These are phyloP conservation scores for Melanophora roralis DNA, from an alignment of 2,888 invertebrate species.

Conservation along the genomic window DNA sequence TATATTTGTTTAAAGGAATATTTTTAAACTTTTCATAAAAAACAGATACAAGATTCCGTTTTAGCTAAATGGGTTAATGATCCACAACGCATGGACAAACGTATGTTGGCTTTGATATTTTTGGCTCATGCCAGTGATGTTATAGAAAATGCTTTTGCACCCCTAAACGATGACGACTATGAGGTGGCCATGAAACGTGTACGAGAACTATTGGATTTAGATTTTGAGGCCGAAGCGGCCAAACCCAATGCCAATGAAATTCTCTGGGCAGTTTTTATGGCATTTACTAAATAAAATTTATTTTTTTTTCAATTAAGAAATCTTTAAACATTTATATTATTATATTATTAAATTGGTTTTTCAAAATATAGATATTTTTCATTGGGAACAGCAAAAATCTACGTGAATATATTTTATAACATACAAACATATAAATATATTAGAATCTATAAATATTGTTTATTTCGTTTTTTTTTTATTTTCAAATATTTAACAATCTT, in stretches of 20 bases:
- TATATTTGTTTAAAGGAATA: no score
- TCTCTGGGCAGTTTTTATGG: constrained; percentile 99
- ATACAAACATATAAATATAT: constrained; percentile 23
- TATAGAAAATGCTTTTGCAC: constrained; percentile 99
- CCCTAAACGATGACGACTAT: constrained; percentile 97
- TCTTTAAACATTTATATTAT: constrained; percentile 35
- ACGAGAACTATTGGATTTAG: constrained; percentile 95
- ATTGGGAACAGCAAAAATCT: constrained; percentile 25
- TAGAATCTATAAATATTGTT: no score
- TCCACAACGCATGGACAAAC: constrained; percentile 97
- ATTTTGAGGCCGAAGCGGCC: constrained; percentile 96
- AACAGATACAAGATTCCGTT: constrained; percentile 96
- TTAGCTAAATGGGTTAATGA: constrained; percentile 97
- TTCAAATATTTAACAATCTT: no score
- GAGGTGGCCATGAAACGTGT: constrained; percentile 99
- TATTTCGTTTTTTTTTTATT: no score
- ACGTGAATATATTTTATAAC: constrained; percentile 37
- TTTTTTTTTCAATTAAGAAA: constrained; percentile 50
- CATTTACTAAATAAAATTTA: constrained; percentile 93
- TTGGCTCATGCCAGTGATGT: constrained; percentile 99
- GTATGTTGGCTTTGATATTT: constrained; percentile 94
- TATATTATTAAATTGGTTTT: constrained; percentile 43
- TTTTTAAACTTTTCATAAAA: constrained; percentile 45
- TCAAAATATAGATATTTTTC: constrained; percentile 59
- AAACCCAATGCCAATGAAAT: constrained; percentile 94